Evolutionary conservation across 2,888 invertebrate genomes (phyloP).

Genomic region (Apamea epomidion): DNA sequence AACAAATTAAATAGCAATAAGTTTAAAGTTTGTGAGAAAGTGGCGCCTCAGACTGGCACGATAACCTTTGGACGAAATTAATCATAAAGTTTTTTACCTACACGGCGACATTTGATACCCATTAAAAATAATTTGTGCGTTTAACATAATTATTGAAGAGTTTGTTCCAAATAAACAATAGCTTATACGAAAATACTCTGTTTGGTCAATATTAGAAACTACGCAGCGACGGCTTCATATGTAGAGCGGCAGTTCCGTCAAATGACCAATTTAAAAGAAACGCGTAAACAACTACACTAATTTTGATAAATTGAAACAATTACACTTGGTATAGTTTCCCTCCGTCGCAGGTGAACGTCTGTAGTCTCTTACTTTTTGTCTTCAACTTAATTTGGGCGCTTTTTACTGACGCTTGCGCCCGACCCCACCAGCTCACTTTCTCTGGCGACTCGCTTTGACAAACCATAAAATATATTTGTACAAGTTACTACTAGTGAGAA

Average conservation of each 20-base stretch:
- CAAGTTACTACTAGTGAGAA: conserved; percentile 62
- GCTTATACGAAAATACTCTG: not conserved
- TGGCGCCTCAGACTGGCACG: conserved; percentile 36
- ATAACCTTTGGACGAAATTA: conserved; percentile 40
- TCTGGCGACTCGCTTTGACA: conserved; percentile 72
- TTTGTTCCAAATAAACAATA: not conserved
- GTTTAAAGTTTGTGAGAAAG: conserved; percentile 53
- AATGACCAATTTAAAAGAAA: conserved; percentile 36
- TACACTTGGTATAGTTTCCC: conserved; percentile 58
- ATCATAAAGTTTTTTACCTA: conserved; percentile 2
- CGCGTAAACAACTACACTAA: conserved; percentile 38
- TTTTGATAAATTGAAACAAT: conserved; percentile 63
- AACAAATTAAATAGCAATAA: conserved; percentile 68
- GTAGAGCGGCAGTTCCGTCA: conserved; percentile 27
- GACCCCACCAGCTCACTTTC: conserved; percentile 75
- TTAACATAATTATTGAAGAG: not conserved
- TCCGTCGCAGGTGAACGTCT: conserved; percentile 73
- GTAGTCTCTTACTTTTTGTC: conserved; percentile 73
- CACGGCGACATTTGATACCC: not conserved
- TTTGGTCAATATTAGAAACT: conserved; percentile 16
- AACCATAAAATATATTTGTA: conserved; percentile 71
- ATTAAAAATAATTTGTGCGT: not conserved
- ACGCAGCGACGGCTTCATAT: not conserved
- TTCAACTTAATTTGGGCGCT: conserved; percentile 74
- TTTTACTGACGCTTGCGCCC: conserved; percentile 66